A percentile compares a stretch with the other conserved stretches of the same genome.
phyloP scores from a whole-genome alignment of 2,888 invertebrate species.

The Theristus sp. region DNA sequence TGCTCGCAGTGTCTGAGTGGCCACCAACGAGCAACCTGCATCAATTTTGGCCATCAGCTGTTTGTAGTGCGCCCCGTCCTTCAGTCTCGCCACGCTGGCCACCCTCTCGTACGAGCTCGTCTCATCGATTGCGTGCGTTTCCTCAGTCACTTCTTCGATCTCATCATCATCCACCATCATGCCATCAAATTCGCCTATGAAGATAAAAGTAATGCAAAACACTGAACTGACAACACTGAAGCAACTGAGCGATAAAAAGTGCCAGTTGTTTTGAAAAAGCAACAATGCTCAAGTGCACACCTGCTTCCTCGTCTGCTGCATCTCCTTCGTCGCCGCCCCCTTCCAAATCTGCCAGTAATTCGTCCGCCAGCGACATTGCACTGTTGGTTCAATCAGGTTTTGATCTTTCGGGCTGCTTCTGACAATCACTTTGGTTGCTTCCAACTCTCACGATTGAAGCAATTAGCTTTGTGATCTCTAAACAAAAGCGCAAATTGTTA shows the following conservation, averaged over 20 bases:
- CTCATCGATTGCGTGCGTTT: conserved; percentile 4
- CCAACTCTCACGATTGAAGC: too few species aligned
- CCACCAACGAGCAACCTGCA: not conserved
- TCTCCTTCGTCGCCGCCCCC: conserved; percentile 56
- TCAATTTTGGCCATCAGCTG: conserved; percentile 9
- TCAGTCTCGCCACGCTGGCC: conserved; percentile 64
- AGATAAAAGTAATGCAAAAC: too few species aligned
- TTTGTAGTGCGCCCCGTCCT: conserved; percentile 50
- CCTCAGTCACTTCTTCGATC: conserved; percentile 8
- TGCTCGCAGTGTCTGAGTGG: too few species aligned
- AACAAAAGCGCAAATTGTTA: too few species aligned
- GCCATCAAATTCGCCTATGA: conserved; percentile 15
- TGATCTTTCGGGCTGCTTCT: not conserved
- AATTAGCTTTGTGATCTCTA: too few species aligned
- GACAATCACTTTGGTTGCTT: not conserved
- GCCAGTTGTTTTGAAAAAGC: too few species aligned
- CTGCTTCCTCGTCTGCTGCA: too few species aligned
- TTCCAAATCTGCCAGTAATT: conserved; percentile 87
- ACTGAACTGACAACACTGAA: too few species aligned
- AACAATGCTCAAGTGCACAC: too few species aligned
- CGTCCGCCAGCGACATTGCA: conserved; percentile 97
- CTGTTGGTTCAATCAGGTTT: too few species aligned
- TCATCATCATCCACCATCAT: conserved; percentile 6
- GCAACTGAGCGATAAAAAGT: too few species aligned
- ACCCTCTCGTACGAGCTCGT: conserved; percentile 12